Evolutionary conservation across 2,113 vertebrate genomes (phyloP).

Genomic region (Arothron firmamentum): DNA sequence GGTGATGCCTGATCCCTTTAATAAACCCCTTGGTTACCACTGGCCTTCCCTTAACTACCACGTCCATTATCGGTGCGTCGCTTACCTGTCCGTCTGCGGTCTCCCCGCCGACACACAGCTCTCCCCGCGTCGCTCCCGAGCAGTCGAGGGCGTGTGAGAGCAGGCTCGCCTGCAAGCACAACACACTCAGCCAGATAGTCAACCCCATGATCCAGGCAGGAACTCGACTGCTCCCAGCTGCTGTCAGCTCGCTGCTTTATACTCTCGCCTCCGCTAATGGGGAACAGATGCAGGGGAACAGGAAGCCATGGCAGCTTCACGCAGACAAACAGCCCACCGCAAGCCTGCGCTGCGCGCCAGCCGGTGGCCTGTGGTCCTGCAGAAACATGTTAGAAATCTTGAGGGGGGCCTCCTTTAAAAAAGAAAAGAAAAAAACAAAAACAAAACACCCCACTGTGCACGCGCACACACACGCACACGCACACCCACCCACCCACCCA

Average conservation of each 20-base stretch:
- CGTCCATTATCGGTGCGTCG: conserved; percentile 36
- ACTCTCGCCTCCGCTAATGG: conserved; percentile 73
- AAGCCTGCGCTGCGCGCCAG: conserved; percentile 61
- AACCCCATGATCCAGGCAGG: conserved; percentile 71
- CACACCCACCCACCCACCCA: conserved; percentile 20
- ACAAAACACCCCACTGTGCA: too few relatives aligned
- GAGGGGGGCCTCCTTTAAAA: conserved; percentile 41
- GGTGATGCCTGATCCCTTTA: conserved; percentile 41
- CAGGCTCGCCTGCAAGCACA: conserved; percentile 71
- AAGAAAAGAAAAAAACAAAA: conserved; percentile 7
- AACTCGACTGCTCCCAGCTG: conserved; percentile 61
- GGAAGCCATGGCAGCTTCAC: conserved; percentile 69
- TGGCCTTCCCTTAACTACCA: conserved; percentile 46
- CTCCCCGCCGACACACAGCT: conserved; percentile 50
- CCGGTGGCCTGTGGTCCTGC: conserved; percentile 67
- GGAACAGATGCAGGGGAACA: conserved; percentile 72
- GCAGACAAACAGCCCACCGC: conserved; percentile 72
- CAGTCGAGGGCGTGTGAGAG: conserved; percentile 68
- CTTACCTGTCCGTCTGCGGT: conserved; percentile 69
- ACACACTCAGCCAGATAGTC: conserved; percentile 67
- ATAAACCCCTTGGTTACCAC: conserved; percentile 36
- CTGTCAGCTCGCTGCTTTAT: conserved; percentile 72
- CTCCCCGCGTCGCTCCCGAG: conserved; percentile 47
- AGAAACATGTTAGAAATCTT: conserved; percentile 74
- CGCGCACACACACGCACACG: neutral